Conservation (phyloP, 2,888 invertebrate species). For the Dasysyrphus albostriatus region DNA sequence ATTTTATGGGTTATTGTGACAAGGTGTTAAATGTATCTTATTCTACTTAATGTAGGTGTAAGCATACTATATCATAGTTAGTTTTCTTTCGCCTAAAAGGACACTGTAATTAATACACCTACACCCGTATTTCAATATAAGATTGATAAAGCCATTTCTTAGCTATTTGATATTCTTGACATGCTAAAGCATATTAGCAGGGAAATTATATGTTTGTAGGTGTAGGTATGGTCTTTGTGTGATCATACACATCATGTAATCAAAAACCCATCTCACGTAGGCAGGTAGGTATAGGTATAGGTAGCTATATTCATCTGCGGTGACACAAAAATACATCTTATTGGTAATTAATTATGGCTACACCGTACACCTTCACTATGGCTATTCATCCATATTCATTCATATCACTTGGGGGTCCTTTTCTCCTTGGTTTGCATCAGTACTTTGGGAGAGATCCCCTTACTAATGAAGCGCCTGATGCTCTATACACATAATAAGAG, state of each 20-base stretch:
- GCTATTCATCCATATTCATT: slow-evolving; percentile 11
- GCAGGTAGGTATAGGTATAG: too few species aligned
- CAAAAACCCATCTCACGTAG: slow-evolving; percentile 19
- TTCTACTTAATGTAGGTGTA: too few species aligned
- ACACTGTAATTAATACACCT: too few species aligned
- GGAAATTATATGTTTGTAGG: neutral
- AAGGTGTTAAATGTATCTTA: too few species aligned
- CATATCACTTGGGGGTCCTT: neutral
- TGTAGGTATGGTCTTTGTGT: neutral
- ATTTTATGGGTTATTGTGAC: too few species aligned
- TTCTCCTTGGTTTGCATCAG: neutral
- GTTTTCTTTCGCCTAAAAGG: too few species aligned
- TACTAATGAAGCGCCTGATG: slow-evolving; percentile 51
- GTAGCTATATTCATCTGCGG: slow-evolving; percentile 9
- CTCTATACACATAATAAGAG: neutral
- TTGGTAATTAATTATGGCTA: slow-evolving; percentile 65
- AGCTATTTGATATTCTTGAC: slow-evolving; percentile 26
- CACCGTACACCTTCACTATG: slow-evolving; percentile 41
- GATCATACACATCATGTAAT: slow-evolving; percentile 10
- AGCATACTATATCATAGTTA: too few species aligned
- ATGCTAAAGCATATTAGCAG: neutral
- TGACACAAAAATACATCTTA: slow-evolving; percentile 49
- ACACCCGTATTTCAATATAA: neutral
- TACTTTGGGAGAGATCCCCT: slow-evolving; percentile 4
- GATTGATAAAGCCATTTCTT: slow-evolving; percentile 24